A percentile compares a stretch with the other conserved stretches of the same genome.
Conservation (phyloP, 2,888 invertebrate species). For the Tetramorium bicarinatum region DNA sequence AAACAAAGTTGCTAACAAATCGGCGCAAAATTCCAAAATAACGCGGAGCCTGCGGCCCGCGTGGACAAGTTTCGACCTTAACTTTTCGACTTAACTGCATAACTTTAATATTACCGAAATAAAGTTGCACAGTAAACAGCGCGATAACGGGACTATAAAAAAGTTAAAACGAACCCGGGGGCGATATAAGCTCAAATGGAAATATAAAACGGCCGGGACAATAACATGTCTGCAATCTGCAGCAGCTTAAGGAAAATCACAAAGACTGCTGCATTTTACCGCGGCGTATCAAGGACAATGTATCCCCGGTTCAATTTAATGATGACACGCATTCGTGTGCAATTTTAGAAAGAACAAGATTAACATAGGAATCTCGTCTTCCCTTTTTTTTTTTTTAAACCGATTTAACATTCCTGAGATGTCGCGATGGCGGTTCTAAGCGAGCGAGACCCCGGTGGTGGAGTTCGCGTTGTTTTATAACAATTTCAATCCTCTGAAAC, state of each 20-base stretch:
- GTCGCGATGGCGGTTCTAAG: background rate
- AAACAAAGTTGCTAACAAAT: conserved; percentile 54
- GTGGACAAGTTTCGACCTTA: conserved; percentile 39
- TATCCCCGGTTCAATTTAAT: background rate
- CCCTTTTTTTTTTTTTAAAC: conserved; percentile 3
- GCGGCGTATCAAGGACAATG: background rate
- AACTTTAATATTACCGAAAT: conserved; percentile 50
- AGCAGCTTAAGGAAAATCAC: background rate
- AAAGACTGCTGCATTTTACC: background rate
- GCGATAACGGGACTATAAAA: background rate
- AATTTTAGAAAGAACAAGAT: background rate
- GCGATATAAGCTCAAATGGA: background rate
- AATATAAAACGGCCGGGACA: background rate
- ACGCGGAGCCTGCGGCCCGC: conserved; percentile 11
- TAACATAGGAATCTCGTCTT: background rate
- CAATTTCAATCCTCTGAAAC: conserved; percentile 47
- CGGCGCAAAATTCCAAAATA: conserved; percentile 47
- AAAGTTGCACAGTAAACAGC: conserved; percentile 7
- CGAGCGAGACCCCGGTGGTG: background rate
- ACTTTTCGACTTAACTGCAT: conserved; percentile 33
- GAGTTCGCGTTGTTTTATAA: conserved; percentile 44
- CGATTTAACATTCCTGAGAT: conserved; percentile 20
- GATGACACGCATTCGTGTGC: too few species aligned
- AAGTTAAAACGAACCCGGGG: background rate
- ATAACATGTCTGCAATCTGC: background rate